phyloP scores from a whole-genome alignment of 2,888 invertebrate species.

The Pheosia gnoma region DNA sequence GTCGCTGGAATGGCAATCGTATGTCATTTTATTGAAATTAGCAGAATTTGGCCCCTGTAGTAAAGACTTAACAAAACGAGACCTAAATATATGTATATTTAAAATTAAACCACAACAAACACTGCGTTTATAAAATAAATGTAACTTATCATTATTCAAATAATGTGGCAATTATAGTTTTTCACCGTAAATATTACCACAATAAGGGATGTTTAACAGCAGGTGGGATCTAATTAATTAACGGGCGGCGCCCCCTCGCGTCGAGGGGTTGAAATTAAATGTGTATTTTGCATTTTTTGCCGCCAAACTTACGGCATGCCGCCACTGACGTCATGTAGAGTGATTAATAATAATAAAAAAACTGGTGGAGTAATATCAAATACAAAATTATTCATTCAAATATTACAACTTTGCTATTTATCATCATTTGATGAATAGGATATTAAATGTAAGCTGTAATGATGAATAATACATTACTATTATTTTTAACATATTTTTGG shows the following conservation, averaged over 20 bases:
- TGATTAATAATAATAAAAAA: constrained; percentile 65
- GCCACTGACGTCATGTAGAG: constrained; percentile 54
- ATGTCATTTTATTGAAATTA: too few species aligned
- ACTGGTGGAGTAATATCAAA: constrained; percentile 40
- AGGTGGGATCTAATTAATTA: constrained; percentile 80
- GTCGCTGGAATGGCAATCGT: too few species aligned
- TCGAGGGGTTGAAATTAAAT: constrained; percentile 73
- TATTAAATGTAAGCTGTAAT: too few species aligned
- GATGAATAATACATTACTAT: too few species aligned
- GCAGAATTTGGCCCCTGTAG: too few species aligned
- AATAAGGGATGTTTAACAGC: constrained; percentile 60
- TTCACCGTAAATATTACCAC: constrained; percentile 51
- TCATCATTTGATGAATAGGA: neutral
- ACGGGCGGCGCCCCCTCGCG: constrained; percentile 58
- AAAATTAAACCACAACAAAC: constrained; percentile 9
- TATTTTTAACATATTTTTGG: too few species aligned
- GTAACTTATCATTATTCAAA: neutral
- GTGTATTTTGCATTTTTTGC: constrained; percentile 77
- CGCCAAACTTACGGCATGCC: constrained; percentile 56
- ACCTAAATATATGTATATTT: too few species aligned
- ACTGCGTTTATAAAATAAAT: neutral
- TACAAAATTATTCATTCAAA: constrained; percentile 35
- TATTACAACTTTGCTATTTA: neutral
- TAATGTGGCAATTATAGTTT: constrained; percentile 34
- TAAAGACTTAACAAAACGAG: too few species aligned